A percentile compares a stretch with the other conserved stretches of the same genome.
phyloP scores from a whole-genome alignment of 2,888 invertebrate genomes.

The Mythimna vitellina region DNA sequence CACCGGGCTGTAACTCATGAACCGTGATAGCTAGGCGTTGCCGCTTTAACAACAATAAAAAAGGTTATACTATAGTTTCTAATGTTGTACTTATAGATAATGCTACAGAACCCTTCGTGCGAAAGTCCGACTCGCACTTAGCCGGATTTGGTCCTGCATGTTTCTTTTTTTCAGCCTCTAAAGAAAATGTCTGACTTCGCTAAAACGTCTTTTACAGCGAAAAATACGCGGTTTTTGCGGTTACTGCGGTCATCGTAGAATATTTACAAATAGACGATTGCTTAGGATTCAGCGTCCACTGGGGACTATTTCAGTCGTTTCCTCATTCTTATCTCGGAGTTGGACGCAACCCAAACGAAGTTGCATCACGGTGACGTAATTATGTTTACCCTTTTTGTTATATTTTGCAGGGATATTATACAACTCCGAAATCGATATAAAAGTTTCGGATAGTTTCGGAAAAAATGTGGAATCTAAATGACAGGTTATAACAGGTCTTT shows the following conservation, averaged over 20 bases:
- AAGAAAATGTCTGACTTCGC: neutral
- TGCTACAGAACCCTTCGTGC: no score
- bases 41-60: no score
- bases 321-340: constrained; percentile 74
- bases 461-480: no score
- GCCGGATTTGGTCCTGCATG: neutral
- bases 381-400: constrained; percentile 53
- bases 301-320: constrained; percentile 68
- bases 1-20: no score
- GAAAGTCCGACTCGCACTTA: no score
- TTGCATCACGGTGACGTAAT: constrained; percentile 58
- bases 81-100: no score
- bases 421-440: neutral
- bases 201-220: neutral
- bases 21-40: no score
- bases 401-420: constrained; percentile 19
- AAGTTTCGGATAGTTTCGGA: neutral
- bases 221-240: neutral
- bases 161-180: neutral
- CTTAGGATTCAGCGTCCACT: constrained; percentile 36
- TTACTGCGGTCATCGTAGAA: constrained; percentile 13
- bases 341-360: constrained; percentile 70
- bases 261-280: constrained; percentile 55
- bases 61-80: no score
- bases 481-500: no score